Evolutionary conservation across 2,113 vertebrate species (phyloP).

Genomic region (Ginglymostoma cirratum): DNA sequence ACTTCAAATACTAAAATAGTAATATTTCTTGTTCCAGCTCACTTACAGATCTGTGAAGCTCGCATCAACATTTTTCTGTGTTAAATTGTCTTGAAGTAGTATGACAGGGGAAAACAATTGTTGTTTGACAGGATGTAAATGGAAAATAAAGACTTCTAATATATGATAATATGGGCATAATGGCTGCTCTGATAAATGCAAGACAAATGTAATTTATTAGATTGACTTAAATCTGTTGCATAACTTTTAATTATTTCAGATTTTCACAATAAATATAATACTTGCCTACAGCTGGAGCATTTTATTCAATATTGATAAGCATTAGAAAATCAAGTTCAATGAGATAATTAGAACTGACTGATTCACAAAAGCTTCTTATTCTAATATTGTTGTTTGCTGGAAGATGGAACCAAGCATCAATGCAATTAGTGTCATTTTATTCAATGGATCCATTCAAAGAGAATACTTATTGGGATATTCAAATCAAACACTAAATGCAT

Average conservation of each 20-base stretch:
- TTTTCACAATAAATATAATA: constrained; percentile 70
- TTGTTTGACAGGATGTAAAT: neutral
- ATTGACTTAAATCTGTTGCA: constrained; percentile 59
- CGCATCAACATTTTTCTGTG: neutral
- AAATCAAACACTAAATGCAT: neutral
- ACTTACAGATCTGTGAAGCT: neutral
- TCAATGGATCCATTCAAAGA: neutral
- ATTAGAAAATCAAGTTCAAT: neutral
- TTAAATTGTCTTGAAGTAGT: neutral
- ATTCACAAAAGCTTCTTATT: neutral
- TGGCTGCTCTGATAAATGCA: neutral
- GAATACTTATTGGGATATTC: neutral
- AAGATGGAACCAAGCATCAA: neutral
- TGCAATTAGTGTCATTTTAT: neutral
- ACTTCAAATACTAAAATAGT: neutral
- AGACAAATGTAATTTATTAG: neutral
- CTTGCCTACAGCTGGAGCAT: constrained; percentile 60
- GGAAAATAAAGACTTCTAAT: neutral
- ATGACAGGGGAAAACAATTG: neutral
- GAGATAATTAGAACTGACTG: neutral
- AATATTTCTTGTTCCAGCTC: neutral
- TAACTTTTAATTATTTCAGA: constrained; percentile 69
- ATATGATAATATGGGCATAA: neutral
- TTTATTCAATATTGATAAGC: constrained; percentile 58
- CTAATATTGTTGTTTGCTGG: neutral